Conservation (phyloP, 2,888 invertebrate species). For the Nebria brevicollis region DNA sequence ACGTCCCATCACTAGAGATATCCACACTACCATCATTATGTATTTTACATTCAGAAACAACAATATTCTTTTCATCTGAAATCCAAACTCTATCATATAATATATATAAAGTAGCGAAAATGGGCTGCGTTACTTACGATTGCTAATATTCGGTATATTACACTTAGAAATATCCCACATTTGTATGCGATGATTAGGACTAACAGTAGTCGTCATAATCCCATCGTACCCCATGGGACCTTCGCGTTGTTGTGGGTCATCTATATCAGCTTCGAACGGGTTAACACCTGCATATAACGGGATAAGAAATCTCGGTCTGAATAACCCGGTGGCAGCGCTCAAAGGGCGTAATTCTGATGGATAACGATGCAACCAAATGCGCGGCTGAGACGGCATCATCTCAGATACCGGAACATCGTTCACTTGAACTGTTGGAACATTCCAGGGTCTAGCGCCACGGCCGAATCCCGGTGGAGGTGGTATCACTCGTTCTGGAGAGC, state of each 20-base stretch:
- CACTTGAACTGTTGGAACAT: constrained; percentile 70
- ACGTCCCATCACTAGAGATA: constrained; percentile 80
- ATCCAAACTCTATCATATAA: constrained; percentile 50
- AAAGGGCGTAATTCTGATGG: constrained; percentile 55
- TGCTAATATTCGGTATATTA: constrained; percentile 77
- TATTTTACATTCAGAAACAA: constrained; percentile 83
- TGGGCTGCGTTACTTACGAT: constrained; percentile 67
- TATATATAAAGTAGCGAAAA: no score
- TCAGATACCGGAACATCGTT: constrained; percentile 69
- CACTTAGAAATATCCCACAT: constrained; percentile 83
- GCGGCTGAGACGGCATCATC: constrained; percentile 37
- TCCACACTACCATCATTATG: constrained; percentile 90
- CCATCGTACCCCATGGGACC: constrained; percentile 55
- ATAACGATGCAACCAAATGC: constrained; percentile 53
- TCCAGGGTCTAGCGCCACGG: constrained; percentile 51
- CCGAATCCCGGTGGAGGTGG: neutral
- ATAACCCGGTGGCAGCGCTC: constrained; percentile 54
- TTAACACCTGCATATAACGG: constrained; percentile 65
- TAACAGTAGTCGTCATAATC: constrained; percentile 66
- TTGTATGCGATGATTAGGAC: constrained; percentile 82
- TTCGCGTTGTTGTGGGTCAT: constrained; percentile 59
- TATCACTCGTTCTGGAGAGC: constrained; percentile 34
- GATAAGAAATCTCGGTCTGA: constrained; percentile 61
- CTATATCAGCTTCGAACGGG: constrained; percentile 60
- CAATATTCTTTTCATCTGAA: constrained; percentile 76